Base-by-base conservation (phyloP, 2,797 vertebrate genomes). In the Molossus molossus region DNA sequence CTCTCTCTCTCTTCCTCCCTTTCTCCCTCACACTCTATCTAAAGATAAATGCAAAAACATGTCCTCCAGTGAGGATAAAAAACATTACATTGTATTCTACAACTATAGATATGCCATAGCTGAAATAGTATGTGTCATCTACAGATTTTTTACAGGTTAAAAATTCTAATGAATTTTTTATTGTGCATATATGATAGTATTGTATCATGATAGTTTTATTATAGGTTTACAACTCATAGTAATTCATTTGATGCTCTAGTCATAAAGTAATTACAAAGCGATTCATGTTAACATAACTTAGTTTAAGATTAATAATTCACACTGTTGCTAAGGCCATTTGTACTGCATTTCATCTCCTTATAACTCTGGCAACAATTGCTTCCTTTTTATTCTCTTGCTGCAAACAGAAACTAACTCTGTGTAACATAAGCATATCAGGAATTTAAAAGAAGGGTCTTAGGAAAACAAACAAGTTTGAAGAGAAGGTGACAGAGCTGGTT, bases 241-340 rank as follows among this genome's bases (percentile, higher is more conserved):
- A 93, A 96, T 50, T 97, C 57, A 91, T 91, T 89, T 81, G 40
- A 37, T 1, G 0, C n/a, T 94, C n/a, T 94, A 90, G 80, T 95
- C 77, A 75, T 80, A 65, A 86, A 87, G 84, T 92, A 91, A 97
- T 94, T 96, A 76, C 55, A 88, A 69, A 96, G 27, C 92, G 90
- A 96, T 94, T 97, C 73, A 94, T 94, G 64, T 92, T 95, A 77
- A 86, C 58, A 23, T 96, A 91, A 72, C 76, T 95, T 91, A 70
- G 37, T 90, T 87, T 81, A 96, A 88, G 50, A 86, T 92, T 85
- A 92, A 90, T 92, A 93, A 96, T 82, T 87, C 50, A 62, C 79
- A 4, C 67, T 85, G 45, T 91, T 33, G 82, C 57, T 88, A n/a
- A 57, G 90, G n/a, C 64, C 40, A 55, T 96, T 82, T 79, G 29